Conservation (phyloP, 1,140 invertebrate genomes). For the Scaptomyza graminum region DNA sequence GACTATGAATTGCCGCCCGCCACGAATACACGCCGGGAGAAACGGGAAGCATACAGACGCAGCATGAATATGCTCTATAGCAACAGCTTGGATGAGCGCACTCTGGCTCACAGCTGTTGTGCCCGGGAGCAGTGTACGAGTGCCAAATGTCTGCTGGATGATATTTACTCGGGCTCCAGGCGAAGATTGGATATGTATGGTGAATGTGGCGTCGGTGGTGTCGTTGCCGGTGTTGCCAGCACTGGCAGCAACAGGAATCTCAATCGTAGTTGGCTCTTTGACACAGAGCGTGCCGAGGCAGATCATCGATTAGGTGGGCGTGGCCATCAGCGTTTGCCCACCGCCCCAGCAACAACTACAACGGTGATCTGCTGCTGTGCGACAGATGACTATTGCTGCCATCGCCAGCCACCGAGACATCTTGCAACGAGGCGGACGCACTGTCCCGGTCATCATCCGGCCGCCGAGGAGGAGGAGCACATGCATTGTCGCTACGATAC, state of each 20-base stretch:
- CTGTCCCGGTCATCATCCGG: constrained; percentile 79
- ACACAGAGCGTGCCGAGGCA: constrained; percentile 53
- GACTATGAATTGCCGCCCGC: constrained; percentile 78
- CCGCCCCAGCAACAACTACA: constrained; percentile 25
- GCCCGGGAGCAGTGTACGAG: constrained; percentile 79
- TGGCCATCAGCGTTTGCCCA: constrained; percentile 23
- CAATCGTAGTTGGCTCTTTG: constrained; percentile 61
- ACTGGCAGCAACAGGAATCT: constrained; percentile 74
- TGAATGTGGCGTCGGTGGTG: constrained; percentile 32
- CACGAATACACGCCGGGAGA: constrained; percentile 65
- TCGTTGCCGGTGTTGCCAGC: constrained; percentile 45
- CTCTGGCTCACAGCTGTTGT: constrained; percentile 65
- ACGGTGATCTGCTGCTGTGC: constrained; percentile 76
- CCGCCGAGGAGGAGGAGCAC: constrained; percentile 80
- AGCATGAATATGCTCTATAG: constrained; percentile 72
- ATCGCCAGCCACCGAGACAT: constrained; percentile 55
- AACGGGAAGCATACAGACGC: constrained; percentile 71
- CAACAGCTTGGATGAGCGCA: constrained; percentile 69
- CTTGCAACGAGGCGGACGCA: constrained; percentile 36
- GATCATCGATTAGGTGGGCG: constrained; percentile 44
- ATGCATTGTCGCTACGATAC: constrained; percentile 82
- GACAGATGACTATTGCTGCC: constrained; percentile 80
- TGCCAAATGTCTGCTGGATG: constrained; percentile 78
- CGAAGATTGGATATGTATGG: constrained; percentile 46
- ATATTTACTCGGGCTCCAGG: constrained; percentile 69